Base-by-base conservation (phyloP, 2,797 vertebrate species). In the Poeciliopsis paucimaculata region DNA sequence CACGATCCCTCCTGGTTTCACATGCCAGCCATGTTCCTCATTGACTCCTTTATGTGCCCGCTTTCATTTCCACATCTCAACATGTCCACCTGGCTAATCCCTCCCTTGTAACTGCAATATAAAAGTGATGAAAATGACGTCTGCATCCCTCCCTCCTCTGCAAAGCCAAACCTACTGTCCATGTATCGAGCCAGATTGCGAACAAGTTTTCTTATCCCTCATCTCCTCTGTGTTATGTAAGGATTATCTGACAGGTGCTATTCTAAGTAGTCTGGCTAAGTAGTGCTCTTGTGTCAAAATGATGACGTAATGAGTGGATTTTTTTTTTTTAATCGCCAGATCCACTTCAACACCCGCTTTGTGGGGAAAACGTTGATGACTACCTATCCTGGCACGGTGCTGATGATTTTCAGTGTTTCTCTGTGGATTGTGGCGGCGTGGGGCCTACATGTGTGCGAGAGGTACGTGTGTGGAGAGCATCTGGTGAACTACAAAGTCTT, bases 331-430 rank as follows among this genome's bases (percentile, higher is more conserved):
- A 55, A 73, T 89, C 55, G 86, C 45, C 79, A 95, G 95, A 95
- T 95, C 28, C 93, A 97, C 92, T 98, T 98, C 94, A 98, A 98
- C 95, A 97, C 97, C 0, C 96, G 97, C 23, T 98, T 98, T 0
- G 97, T 98, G 88, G 97, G 97, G 93, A 98, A 98, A 94, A 98
- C 97, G 0, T 93, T 98, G 71, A 98, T 98, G 97, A 98, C 97
- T 84, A 98, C 96, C 92, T 98, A 97, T 91, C 97, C 97, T 0
- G 97, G 97, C 51, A 98, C 97, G 0, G 97, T 98, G 90, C 95
- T 98, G 87, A 96, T 98, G 80, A 96, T 98, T 41, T 98, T 98
- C 95, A 98, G 97, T 85, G 97, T 98, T 78, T 98, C 97, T 41
- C 93, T 98, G 87, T 98, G 97, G 97, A 96, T 98, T 43, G 97